These are phyloP conservation scores for Oplegnathus fasciatus DNA, from an alignment of 2,113 vertebrate species.

Conservation along the genomic window DNA sequence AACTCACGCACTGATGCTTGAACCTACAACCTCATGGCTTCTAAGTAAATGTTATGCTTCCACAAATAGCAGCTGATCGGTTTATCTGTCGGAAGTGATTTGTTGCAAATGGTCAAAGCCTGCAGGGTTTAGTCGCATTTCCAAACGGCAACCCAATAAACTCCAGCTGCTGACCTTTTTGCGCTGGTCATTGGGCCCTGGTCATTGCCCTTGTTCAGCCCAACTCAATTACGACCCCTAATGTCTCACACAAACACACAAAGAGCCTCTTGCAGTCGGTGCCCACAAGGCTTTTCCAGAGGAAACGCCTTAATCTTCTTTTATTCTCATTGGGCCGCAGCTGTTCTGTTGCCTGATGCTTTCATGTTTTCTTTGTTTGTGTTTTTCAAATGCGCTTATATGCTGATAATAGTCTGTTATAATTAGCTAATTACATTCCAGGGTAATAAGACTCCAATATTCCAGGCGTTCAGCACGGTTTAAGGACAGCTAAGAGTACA, in stretches of 20 bases:
- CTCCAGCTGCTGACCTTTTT: constrained; percentile 80
- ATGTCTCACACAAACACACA: constrained; percentile 76
- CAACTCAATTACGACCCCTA: constrained; percentile 80
- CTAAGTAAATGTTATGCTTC: constrained; percentile 79
- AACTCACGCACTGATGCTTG: constrained; percentile 33
- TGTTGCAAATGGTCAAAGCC: constrained; percentile 75
- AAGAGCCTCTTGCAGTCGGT: constrained; percentile 58
- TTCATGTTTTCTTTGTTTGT: constrained; percentile 17
- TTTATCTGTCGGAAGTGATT: constrained; percentile 80
- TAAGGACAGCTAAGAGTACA: constrained; percentile 5
- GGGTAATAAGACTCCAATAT: constrained; percentile 12
- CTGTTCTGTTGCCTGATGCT: neutral
- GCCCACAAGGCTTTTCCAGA: constrained; percentile 71
- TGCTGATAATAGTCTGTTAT: constrained; percentile 23
- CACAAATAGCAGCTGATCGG: constrained; percentile 78
- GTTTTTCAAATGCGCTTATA: constrained; percentile 17
- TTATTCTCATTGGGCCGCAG: constrained; percentile 31
- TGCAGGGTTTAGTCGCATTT: constrained; percentile 76
- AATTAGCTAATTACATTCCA: constrained; percentile 18
- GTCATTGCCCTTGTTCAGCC: constrained; percentile 74
- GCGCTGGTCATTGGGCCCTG: constrained; percentile 68
- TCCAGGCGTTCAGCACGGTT: neutral
- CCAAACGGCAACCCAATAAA: constrained; percentile 81
- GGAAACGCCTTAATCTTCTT: constrained; percentile 61
- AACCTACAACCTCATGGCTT: constrained; percentile 61